These are phyloP conservation scores for Neoascia interrupta DNA, from an alignment of 2,888 invertebrate species.

Conservation along the genomic window DNA sequence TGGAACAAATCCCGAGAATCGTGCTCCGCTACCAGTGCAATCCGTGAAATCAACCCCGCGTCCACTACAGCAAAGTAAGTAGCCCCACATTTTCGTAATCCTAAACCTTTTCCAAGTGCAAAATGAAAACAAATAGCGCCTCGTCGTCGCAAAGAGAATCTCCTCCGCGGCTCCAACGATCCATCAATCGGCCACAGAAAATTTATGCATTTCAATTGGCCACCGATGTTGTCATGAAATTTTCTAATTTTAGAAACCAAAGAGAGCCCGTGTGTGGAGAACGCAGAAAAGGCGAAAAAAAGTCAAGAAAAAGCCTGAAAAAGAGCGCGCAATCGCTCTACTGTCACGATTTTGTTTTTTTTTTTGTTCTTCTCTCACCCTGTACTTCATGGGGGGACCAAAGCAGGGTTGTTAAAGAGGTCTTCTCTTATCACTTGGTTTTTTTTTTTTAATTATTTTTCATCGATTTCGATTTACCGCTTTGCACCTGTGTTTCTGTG, in stretches of 20 bases:
- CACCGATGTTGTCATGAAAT: constrained; percentile 72
- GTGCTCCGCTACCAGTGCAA: constrained; percentile 14
- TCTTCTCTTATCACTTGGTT: background rate
- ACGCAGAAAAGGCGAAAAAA: background rate
- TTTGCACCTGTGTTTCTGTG: background rate
- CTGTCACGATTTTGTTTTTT: constrained; percentile 12
- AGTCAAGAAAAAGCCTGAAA: constrained; percentile 23
- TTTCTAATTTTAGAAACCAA: constrained; percentile 64
- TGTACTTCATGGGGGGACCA: background rate
- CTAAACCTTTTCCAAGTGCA: constrained; percentile 23
- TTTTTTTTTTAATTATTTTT: no score
- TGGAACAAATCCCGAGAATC: constrained; percentile 21
- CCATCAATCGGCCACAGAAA: constrained; percentile 27
- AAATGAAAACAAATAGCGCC: constrained; percentile 62
- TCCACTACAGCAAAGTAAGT: constrained; percentile 53
- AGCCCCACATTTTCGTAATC: background rate
- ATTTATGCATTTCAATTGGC: constrained; percentile 70
- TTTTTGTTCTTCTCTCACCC: constrained; percentile 14
- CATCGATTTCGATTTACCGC: background rate
- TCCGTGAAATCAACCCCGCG: constrained; percentile 2
- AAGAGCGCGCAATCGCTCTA: constrained; percentile 63
- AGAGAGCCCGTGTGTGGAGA: constrained; percentile 32
- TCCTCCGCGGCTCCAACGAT: constrained; percentile 17
- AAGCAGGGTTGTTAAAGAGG: constrained; percentile 37
- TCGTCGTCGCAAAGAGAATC: constrained; percentile 39